Percentiles rank a stretch among this genome's conserved stretches.
These are phyloP conservation scores for Larimichthys crocea DNA, from an alignment of 2,113 vertebrate species.

Conservation along the genomic window DNA sequence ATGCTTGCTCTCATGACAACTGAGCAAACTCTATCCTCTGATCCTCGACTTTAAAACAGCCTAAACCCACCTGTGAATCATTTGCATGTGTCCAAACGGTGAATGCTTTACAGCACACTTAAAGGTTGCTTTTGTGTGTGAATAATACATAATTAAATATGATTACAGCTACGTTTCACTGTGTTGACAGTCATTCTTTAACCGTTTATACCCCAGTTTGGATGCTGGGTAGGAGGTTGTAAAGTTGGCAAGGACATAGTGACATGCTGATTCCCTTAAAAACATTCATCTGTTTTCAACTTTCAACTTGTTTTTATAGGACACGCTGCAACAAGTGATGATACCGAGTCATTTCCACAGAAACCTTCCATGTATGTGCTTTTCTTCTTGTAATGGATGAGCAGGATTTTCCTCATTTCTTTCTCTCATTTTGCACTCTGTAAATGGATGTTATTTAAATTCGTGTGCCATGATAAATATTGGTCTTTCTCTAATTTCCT, in stretches of 20 bases:
- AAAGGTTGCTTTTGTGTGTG: not conserved
- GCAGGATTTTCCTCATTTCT: not conserved
- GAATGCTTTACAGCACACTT: not conserved
- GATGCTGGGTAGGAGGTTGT: not conserved
- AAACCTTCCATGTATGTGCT: not conserved
- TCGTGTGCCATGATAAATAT: constrained; percentile 17
- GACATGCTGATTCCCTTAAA: not conserved
- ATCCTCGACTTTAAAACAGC: not conserved
- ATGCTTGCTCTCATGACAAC: not conserved
- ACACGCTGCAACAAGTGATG: not conserved
- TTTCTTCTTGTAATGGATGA: constrained; percentile 3
- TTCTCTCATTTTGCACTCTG: constrained; percentile 3
- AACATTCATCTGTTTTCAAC: too few species aligned
- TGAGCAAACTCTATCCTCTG: not conserved
- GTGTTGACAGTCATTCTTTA: not conserved
- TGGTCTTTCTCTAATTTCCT: constrained; percentile 22
- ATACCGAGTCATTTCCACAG: not conserved
- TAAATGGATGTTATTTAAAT: constrained; percentile 30
- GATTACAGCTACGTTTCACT: not conserved
- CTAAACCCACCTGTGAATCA: not conserved
- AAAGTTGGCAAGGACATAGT: not conserved
- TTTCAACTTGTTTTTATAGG: not conserved
- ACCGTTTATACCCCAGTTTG: not conserved
- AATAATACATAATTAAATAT: not conserved
- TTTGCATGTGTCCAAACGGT: not conserved